Percentiles rank a stretch among this genome's conserved stretches.
phyloP scores from a whole-genome alignment of 2,888 invertebrate genomes.

The Cantharis rustica region DNA sequence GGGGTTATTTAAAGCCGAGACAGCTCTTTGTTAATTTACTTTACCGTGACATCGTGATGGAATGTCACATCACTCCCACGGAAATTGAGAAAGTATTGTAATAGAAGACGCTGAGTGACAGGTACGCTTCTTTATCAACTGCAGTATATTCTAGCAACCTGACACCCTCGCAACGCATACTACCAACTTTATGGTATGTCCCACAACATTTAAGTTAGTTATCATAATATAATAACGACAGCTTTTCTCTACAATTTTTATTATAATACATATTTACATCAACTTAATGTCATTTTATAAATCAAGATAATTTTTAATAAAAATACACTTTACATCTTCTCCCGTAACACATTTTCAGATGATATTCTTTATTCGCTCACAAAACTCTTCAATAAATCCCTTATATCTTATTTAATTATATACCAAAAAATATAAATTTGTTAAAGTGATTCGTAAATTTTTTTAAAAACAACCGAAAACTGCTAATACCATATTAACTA shows the following conservation, averaged over 20 bases:
- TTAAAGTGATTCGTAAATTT: no score
- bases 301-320: neutral
- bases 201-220: constrained; percentile 18
- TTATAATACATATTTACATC: neutral
- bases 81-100: constrained; percentile 57
- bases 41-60: constrained; percentile 54
- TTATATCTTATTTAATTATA: no score
- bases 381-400: no score
- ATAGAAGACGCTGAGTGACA: constrained; percentile 55
- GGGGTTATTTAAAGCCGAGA: constrained; percentile 53
- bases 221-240: neutral
- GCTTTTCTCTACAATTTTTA: neutral
- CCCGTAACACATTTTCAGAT: no score
- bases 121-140: constrained; percentile 55
- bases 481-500: no score
- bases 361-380: no score
- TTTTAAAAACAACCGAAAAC: no score
- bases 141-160: constrained; percentile 51
- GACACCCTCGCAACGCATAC: constrained; percentile 50
- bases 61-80: constrained; percentile 55
- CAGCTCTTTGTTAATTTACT: constrained; percentile 58
- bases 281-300: neutral
- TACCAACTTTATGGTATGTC: constrained; percentile 47
- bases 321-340: neutral
- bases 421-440: no score